Base-by-base conservation (phyloP, 2,888 invertebrate species). In the Tridacna gigas region DNA sequence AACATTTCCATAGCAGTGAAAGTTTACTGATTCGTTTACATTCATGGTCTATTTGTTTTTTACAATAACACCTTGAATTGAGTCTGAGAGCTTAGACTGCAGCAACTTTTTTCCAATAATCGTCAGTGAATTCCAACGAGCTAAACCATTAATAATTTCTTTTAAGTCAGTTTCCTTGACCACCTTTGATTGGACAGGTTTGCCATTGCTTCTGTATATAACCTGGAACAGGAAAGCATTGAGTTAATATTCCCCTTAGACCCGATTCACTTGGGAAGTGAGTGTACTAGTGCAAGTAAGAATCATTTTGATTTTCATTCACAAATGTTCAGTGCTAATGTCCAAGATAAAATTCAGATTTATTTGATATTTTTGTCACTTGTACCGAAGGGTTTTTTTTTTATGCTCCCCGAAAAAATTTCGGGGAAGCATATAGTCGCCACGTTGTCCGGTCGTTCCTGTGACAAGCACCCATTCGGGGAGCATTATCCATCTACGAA, bases 61-160 rank as follows among this genome's bases (percentile, higher is more conserved):
- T 15, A 61, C n/a, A 9, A 61, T n/a, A 15, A n/a, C 61, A n/a
- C 13, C 9, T 22, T 61, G 61, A 15, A 61, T 15, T n/a, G 61
- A 22, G 9, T 12, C 13, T 9, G 61, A 61, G 9, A n/a, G 61
- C n/a, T 61, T 61, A 15, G 61, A 61, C 22, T 61, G 12, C n/a
- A 61, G n/a, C 12, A 61, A n/a, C 22, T 61, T 61, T 61, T 61
- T 61, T 12, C 61, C n/a, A n/a, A 61, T n/a, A 9, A 12, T n/a
- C 9, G 12, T n/a, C 12, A 61, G 9, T 12, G 61, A 61, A 22
- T 61, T 15, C n/a, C 61, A 12, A 15, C 61, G 12, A 9, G 61
- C 61, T 61, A 61, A 61, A 15, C 61, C 61, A 15, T 61, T 61
- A 61, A 61, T 61, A n/a, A 61, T 61, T n/a, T 61, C 61, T 61